Evolutionary conservation across 2,888 invertebrate genomes (phyloP), one percentile per base, ranked within the genome.

Genomic region (Teleiodes luculella): DNA sequence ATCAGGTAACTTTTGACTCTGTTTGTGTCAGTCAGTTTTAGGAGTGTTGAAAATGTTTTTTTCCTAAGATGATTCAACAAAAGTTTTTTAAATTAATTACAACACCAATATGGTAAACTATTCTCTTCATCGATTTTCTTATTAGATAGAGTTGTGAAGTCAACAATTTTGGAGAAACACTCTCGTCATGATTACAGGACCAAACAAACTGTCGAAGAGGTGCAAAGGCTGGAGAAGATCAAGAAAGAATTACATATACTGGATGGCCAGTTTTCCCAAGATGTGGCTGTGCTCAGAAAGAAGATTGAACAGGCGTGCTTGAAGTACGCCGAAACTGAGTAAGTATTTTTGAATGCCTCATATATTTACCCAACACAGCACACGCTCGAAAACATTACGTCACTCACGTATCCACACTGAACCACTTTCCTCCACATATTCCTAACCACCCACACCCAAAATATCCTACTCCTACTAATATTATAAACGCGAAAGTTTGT

Each of bases 231-330:
- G 51, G 91, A 92, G 65, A 92, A 92, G 69, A 92, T 93, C 16
- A 92, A 92, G 67, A 89, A 90, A 46, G 92, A 93, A 67, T 81
- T 93, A 5, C 91, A 92, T 65, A 90, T 93, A 49, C 68, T 94
- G 52, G 93, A 94, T 61, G 91, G 91, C 7, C 91, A 93, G 73
- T 90, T 96, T 50, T 94, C 94, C 5, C 92, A 92, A 55, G 96
- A 96, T 80, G 95, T 96, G 7, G 91, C 93, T 0, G 92, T 95
- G 51, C 81, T 96, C 47, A 86, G 96, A 55, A 93, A 94, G 71
- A 94, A 94, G 81, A 96, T 96, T 65, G 96, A 96, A 70, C 88
- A 90, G 30, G 94, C 95, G 0, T 94, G 94, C 67, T 77, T 93
- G 28, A 93, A 92, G 53, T 95, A 93, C 76, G 88, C 93, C 55